Evolutionary conservation across 2,888 invertebrate genomes (phyloP).

Genomic region (Ectemnius cavifrons): DNA sequence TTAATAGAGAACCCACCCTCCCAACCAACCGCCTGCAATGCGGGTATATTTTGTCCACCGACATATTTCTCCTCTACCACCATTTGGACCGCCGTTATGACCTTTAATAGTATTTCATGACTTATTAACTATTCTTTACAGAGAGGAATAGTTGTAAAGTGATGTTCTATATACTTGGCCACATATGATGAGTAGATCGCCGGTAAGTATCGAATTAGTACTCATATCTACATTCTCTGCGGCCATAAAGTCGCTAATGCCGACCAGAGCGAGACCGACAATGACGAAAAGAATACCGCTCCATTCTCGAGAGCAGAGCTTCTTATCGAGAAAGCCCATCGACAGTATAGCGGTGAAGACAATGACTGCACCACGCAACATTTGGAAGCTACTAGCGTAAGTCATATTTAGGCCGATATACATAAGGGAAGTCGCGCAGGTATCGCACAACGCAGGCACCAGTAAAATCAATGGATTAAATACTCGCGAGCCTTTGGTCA

Average conservation of each 20-base stretch:
- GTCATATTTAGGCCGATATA: conserved; percentile 95
- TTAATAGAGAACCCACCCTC: conserved; percentile 82
- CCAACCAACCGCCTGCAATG: conserved; percentile 95
- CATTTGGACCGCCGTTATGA: conserved; percentile 94
- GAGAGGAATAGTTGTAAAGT: background rate
- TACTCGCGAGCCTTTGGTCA: conserved; percentile 86
- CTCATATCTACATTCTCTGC: conserved; percentile 75
- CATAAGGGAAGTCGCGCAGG: conserved; percentile 92
- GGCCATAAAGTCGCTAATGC: conserved; percentile 84
- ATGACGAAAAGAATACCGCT: conserved; percentile 86
- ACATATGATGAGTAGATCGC: conserved; percentile 86
- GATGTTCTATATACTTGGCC: conserved; percentile 79
- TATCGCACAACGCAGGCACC: conserved; percentile 93
- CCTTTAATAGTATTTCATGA: conserved; percentile 74
- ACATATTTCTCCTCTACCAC: conserved; percentile 97
- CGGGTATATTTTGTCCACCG: conserved; percentile 89
- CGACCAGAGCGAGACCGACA: conserved; percentile 85
- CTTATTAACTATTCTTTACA: conserved; percentile 8
- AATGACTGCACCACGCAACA: conserved; percentile 94
- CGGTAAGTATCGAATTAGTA: conserved; percentile 88
- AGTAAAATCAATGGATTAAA: conserved; percentile 90
- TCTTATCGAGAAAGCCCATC: conserved; percentile 87
- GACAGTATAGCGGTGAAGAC: conserved; percentile 93
- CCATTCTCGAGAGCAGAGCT: conserved; percentile 85
- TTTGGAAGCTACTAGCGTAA: conserved; percentile 96